Percentiles rank a stretch among this genome's conserved stretches.
Evolutionary conservation across 2,113 vertebrate species (phyloP).

Genomic region (Amblyornis subalaris): DNA sequence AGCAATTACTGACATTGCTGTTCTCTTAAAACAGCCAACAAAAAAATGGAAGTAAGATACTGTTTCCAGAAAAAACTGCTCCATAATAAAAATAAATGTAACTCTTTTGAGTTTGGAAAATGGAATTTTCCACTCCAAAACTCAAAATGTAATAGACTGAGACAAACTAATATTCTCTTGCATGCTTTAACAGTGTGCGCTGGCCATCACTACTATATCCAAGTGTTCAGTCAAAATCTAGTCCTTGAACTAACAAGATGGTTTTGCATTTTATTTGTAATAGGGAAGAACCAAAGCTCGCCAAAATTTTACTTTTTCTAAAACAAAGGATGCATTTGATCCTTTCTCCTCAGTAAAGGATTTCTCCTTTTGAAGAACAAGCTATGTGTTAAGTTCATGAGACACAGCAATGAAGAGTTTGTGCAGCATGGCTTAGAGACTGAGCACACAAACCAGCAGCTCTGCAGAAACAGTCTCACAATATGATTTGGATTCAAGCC

Average conservation of each 20-base stretch:
- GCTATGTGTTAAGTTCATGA: neutral
- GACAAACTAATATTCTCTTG: neutral
- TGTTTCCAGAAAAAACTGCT: neutral
- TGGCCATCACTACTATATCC: neutral
- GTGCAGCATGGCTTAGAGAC: neutral
- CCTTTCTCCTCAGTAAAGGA: neutral
- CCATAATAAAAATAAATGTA: neutral
- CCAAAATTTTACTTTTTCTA: neutral
- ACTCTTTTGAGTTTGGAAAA: neutral
- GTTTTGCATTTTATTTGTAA: neutral
- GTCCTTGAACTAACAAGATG: neutral
- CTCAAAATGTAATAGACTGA: neutral
- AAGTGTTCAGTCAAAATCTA: neutral
- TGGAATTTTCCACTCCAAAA: neutral
- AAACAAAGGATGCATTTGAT: neutral
- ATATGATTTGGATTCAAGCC: neutral
- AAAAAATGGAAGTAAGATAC: neutral
- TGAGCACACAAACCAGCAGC: neutral
- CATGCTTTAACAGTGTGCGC: neutral
- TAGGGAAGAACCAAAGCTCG: neutral
- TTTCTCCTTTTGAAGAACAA: neutral
- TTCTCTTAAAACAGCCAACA: neutral
- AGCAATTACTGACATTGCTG: neutral
- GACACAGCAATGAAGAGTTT: neutral
- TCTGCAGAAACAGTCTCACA: neutral